Evolutionary conservation across 2,113 vertebrate species (phyloP), one percentile per base, ranked within the genome.

Genomic region (Dendrocopos noguchii): DNA sequence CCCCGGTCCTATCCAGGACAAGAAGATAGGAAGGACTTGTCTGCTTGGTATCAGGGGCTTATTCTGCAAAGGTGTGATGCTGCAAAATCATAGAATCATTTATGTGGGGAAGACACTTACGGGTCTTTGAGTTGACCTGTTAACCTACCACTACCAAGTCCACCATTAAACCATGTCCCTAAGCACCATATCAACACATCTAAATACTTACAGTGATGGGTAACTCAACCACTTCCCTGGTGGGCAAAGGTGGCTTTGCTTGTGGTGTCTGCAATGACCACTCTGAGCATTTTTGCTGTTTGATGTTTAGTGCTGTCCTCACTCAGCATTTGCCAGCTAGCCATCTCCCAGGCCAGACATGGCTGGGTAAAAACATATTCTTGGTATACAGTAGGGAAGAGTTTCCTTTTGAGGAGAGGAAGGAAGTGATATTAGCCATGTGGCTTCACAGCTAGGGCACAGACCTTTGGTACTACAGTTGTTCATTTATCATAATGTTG

Each of bases 131-230:
- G 67, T n/a, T 39, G 15, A 86, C 20, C 27, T 2, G 3, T 55
- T 67, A 88, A 75, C 22, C 9, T 47, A 42, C 2, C 20, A 19
- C 61, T 78, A 25, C 66, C 33, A 61, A 84, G 46, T 66, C 29
- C 46, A 81, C 13, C 31, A 7, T 27, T 72, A 65, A 65, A 57
- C 44, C 22, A 3, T 11, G n/a, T 79, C n/a, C 16, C 29, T 53
- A 81, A 8, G 18, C 0, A 0, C 61, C 66, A 44, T 0, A 0
- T n/a, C 27, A 29, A 17, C 4, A 7, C 4, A 7, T 61, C 65
- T 4, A 78, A 77, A 42, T 75, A 33, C 53, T 7, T 71, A 7
- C 16, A 84, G 16, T 46, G 22, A 57, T 33, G 8, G 34, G 42
- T 31, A 56, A 67, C 31, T 84, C 12, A 63, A 0, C 15, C 15